Percentiles rank a stretch among this genome's conserved stretches.
Evolutionary conservation across 37 sponge, comb jelly and placozoan species (phyloP).

Genomic region (Cliona cf. orientalis): DNA sequence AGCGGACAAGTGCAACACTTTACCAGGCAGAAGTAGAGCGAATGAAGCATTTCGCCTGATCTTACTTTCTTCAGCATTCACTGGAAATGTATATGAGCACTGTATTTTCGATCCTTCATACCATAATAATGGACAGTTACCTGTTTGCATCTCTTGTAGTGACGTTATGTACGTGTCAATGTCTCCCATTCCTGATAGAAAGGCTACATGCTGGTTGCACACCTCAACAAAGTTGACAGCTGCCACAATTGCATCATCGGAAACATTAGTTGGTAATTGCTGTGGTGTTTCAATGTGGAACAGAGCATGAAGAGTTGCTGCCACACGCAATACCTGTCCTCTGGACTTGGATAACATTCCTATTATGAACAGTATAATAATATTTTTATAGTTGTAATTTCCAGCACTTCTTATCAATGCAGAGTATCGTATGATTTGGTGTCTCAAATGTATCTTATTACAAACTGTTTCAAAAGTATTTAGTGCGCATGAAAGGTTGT

Average conservation of each 20-base stretch:
- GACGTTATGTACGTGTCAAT: not conserved
- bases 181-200: not conserved
- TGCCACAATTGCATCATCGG: not conserved
- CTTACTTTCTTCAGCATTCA: not conserved
- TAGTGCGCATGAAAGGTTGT: no score
- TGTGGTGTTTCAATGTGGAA: constrained; percentile 1
- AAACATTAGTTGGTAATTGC: not conserved
- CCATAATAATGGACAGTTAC: not conserved
- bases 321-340: not conserved
- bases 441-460: no score
- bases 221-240: not conserved
- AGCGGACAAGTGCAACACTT: not conserved
- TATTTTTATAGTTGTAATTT: not conserved
- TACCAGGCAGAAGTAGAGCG: not conserved
- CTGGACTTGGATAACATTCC: not conserved
- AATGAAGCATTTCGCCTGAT: not conserved
- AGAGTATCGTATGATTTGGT: no score
- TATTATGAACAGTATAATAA: not conserved
- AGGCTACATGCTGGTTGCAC: not conserved
- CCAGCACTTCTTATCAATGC: not conserved
- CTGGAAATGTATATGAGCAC: no score
- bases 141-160: not conserved
- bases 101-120: not conserved
- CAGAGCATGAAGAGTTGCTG: not conserved
- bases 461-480: no score